Evolutionary conservation across 2,888 invertebrate species (phyloP), one percentile per base, ranked within the genome.

Genomic region (Ptilodon capucinus): DNA sequence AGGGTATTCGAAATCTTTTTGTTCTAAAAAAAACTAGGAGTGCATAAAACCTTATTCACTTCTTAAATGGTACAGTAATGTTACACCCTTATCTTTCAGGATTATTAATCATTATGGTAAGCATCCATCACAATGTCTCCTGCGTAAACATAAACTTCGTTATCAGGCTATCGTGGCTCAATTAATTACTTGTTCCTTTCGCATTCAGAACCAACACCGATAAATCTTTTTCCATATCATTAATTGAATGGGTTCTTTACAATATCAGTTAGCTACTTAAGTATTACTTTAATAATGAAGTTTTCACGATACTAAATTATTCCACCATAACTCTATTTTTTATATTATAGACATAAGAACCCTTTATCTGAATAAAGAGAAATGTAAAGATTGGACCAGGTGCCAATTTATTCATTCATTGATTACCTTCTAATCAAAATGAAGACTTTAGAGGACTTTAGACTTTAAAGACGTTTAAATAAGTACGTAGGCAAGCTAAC

Each of bases 171-270:
- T 54, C 36, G 43, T 44, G 35, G 53, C 46, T 51, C 56, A 43
- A 68, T 62, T 66, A 62, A 68, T 64, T 64, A 30, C 30, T 13
- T 11, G 14, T 25, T 25, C 32, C 25, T 18, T 40, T 34, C 16
- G 16, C 38, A 43, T 44, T 17, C 43, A 45, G 32, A 44, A 36
- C 43, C 13, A 11, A 16, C 42, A 25, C 18, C 44, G 39, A 48
- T 45, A 42, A 56, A 55, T 44, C 30, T 28, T 7, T 25, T 18
- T 23, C 14, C 19, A 21, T 17, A 25, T 28, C 32, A 43, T 39
- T 47, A 45, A 48, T 48, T 43, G 41, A 36, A 16, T 36, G 17
- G 17, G 17, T 2, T 35, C 9, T 2, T 35, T 9, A 17, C 17
- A 35, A 17, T 35, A 35, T 35, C 3, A 35, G 17, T 11, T 13